Percentiles rank a stretch among this genome's conserved stretches.
Conservation (phyloP, 2,888 invertebrate species). For the Amiota mariae region DNA sequence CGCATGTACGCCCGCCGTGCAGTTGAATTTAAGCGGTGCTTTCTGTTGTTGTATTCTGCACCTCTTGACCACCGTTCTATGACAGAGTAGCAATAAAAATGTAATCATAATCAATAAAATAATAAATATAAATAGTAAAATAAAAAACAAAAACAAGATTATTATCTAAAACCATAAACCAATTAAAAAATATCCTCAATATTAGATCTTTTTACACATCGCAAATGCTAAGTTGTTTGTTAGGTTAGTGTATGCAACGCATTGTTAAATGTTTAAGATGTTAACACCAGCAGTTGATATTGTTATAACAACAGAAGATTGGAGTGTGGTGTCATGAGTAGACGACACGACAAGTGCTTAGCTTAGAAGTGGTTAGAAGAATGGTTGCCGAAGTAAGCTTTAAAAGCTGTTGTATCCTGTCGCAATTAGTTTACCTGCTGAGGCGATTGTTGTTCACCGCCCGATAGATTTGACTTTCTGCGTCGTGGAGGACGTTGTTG, state of each 20-base stretch:
- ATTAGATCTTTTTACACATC: background rate
- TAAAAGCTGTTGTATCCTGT: conserved; percentile 43
- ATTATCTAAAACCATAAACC: background rate
- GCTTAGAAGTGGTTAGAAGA: background rate
- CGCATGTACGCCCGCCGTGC: conserved; percentile 29
- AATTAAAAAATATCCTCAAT: conserved; percentile 1
- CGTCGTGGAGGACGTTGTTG: conserved; percentile 69
- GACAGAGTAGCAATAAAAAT: conserved; percentile 36
- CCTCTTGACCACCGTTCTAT: conserved; percentile 72
- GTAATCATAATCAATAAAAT: conserved; percentile 33
- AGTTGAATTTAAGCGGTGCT: conserved; percentile 70
- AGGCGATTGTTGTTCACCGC: conserved; percentile 69
- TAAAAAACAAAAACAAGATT: conserved; percentile 17
- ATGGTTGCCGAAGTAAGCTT: conserved; percentile 34
- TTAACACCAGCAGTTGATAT: too few species aligned
- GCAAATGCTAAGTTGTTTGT: background rate
- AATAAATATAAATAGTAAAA: conserved; percentile 36
- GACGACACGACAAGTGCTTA: conserved; percentile 5
- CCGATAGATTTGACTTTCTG: conserved; percentile 68
- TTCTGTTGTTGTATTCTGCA: conserved; percentile 74
- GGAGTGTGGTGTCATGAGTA: background rate
- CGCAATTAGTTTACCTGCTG: conserved; percentile 71
- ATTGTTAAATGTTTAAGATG: too few species aligned
- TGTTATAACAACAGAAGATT: background rate
- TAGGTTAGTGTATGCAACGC: too few species aligned